Evolutionary conservation across 2,113 vertebrate genomes (phyloP), one percentile per base, ranked within the genome.

Genomic region (Bufo bufo): DNA sequence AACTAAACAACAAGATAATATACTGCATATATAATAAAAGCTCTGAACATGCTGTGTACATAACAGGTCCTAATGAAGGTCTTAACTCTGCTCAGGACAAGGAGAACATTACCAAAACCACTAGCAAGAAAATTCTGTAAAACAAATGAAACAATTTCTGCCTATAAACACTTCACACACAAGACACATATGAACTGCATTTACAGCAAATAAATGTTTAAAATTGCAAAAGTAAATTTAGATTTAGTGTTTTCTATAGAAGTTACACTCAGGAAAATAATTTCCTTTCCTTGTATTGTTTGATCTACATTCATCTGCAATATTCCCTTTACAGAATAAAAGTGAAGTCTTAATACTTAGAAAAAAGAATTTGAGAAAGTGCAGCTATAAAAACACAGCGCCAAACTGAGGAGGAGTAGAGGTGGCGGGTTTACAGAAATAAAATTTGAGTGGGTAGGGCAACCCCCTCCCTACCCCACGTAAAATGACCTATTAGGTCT

Each of bases 131-230:
- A 80, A 56, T 43, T 13, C 52, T 33, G 50, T 79, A 79, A 79
- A 54, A 66, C 7, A 69, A 50, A 83, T 66, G 20, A 83, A 52
- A 69, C 33, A 49, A 66, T 82, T 66, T 50, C 19, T n/a, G 49
- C 81, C 23, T 52, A 69, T 66, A 83, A 83, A 83, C 61, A 69
- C 63, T 83, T 83, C 81, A 69, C 82, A 84, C 43, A 17, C 66
- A 50, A 56, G 58, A 43, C 49, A 84, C 66, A 74, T 71, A 84
- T 84, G 83, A 72, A 72, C 72, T 43, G 83, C n/a, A 74, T 84
- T 71, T 56, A 56, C 83, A 72, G 50, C 61, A 72, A 71, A 52
- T 71, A 84, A 84, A 84, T 45, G 50, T 84, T 82, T 65, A 82
- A 54, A 52, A 58, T 71, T 45, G 66, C 83, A 84, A 84, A 52